Evolutionary conservation across 2,888 invertebrate species (phyloP), one percentile per base, ranked within the genome.

Genomic region (Antheraea yamamai): DNA sequence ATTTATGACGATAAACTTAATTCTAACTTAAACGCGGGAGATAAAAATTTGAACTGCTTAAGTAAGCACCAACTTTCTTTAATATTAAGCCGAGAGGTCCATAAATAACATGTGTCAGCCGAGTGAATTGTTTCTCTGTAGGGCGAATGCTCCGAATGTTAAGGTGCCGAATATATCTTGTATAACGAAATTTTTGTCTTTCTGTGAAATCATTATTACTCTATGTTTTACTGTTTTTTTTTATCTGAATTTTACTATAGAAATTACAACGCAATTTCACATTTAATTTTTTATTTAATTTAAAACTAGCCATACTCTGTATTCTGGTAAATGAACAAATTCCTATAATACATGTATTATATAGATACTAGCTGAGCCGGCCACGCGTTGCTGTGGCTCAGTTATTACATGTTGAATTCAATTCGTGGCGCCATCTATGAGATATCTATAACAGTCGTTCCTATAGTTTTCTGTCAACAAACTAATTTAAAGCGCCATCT

Each of bases 51-150:
- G 26, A 75, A 55, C 39, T 73, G 58, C 70, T 70, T 70, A 70
- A 70, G 70, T 70, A 70, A 70, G 70, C 55, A 39, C 58, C 72
- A 75, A 75, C 75, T 75, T 75, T 75, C 75, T 73, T 70, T 75
- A 75, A 73, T 75, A 75, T 75, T 73, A 73, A 73, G 64, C 58
- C 55, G 68, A 73, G 75, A 55, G 73, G 72, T 71, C 39, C 61
- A 75, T 75, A 75, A 75, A 75, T 75, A 75, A 73, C 75, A 75
- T 68, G 68, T 73, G 75, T 47, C 51, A 72, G 74, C 35, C 39
- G 70, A 70, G 73, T 66, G 55, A 52, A 72, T 61, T 72, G 71
- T 75, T 75, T 61, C 72, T 61, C 72, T 75, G 61, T 71, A 70
- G 64, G 61, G 61, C 47, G 23, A 51, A 39, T 61, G 51, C 20